These are phyloP conservation scores for Antigone vipio DNA, from an alignment of 2,113 vertebrate genomes.

Conservation along the genomic window DNA sequence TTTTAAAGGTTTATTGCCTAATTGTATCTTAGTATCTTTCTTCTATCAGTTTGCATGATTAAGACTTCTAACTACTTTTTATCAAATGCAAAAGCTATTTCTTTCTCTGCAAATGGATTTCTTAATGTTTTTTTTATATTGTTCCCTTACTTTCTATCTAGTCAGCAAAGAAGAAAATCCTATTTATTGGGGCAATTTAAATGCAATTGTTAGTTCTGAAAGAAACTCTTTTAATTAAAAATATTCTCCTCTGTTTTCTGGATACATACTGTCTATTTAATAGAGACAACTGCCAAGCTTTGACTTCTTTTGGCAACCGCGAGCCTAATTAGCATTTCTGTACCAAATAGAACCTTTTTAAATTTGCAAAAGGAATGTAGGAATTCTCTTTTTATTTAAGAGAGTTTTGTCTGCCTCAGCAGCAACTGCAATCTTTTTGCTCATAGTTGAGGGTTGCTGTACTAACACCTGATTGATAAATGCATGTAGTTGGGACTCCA, in stretches of 20 bases:
- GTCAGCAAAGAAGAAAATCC: constrained; percentile 25
- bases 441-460: background rate
- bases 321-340: constrained; percentile 40
- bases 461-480: background rate
- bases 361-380: background rate
- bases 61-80: background rate
- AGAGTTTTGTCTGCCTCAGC: background rate
- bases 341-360: constrained; percentile 4
- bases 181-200: constrained; percentile 15
- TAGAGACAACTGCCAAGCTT: constrained; percentile 4
- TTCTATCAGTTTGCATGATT: background rate
- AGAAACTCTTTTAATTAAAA: constrained; percentile 28
- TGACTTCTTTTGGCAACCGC: background rate
- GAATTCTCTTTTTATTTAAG: background rate
- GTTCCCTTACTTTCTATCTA: background rate
- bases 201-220: constrained; percentile 36
- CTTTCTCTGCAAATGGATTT: background rate
- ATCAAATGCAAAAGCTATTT: background rate
- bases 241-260: constrained; percentile 32
- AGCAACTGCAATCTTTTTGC: background rate
- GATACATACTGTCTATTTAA: constrained; percentile 22
- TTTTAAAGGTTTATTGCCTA: background rate
- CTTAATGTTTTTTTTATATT: background rate
- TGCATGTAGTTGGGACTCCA: background rate
- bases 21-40: background rate